Percentiles rank a stretch among this genome's conserved stretches.
phyloP scores from a whole-genome alignment of 2,113 vertebrate species.

The Pygoscelis antarcticus region DNA sequence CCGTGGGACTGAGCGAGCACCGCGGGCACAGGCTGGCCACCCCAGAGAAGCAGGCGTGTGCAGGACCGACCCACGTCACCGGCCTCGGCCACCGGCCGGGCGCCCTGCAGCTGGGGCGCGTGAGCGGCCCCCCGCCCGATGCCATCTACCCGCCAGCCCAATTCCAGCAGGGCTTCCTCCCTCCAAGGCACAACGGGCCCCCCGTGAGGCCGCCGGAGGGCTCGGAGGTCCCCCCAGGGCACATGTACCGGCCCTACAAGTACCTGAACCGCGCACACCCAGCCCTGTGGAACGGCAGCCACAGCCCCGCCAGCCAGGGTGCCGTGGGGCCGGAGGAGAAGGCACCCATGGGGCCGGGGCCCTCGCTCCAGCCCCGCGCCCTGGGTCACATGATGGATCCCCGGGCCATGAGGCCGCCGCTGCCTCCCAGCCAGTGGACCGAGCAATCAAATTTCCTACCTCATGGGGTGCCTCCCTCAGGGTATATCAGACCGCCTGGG shows the following conservation, averaged over 20 bases:
- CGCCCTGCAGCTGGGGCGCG: conserved; percentile 77
- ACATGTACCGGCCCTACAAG: conserved; percentile 83
- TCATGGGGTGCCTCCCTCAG: conserved; percentile 75
- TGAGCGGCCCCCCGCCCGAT: conserved; percentile 78
- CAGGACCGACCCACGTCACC: conserved; percentile 79
- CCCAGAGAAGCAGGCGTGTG: conserved; percentile 76
- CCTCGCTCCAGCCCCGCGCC: conserved; percentile 67
- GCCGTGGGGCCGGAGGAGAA: conserved; percentile 69
- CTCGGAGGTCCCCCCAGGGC: conserved; percentile 64
- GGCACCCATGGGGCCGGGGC: conserved; percentile 35
- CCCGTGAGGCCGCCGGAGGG: conserved; percentile 44
- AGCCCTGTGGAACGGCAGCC: conserved; percentile 84
- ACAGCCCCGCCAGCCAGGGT: conserved; percentile 69
- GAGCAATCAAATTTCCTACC: conserved; percentile 86
- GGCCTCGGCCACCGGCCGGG: conserved; percentile 80
- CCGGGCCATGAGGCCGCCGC: conserved; percentile 77
- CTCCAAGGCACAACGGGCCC: conserved; percentile 74
- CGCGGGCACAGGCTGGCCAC: conserved; percentile 76
- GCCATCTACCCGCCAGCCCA: conserved; percentile 79
- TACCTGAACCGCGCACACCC: conserved; percentile 77
- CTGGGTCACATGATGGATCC: conserved; percentile 78
- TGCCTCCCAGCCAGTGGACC: conserved; percentile 83
- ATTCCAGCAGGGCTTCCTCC: conserved; percentile 77
- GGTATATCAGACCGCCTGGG: conserved; percentile 79
- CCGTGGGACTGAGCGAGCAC: conserved; percentile 77